A percentile compares a stretch with the other conserved stretches of the same genome.
Conservation (phyloP, 2,797 vertebrate genomes). For the Danionella dracula region DNA sequence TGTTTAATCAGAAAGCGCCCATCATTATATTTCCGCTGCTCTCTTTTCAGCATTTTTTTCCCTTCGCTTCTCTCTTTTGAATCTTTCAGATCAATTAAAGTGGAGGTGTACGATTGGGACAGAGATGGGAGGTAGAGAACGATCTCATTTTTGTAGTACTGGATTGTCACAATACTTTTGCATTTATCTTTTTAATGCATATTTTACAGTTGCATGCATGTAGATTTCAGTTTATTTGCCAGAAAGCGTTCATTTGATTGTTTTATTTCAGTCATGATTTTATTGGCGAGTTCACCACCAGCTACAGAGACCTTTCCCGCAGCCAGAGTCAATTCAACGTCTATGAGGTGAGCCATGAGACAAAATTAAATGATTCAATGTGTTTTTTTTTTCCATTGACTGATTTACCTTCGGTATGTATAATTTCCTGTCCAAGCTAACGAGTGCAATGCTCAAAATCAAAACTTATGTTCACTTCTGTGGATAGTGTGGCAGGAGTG, state of each 20-base stretch:
- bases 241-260: not conserved
- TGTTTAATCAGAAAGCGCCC: slow-evolving; percentile 25
- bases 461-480: too few relatives aligned
- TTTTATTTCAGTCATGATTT: slow-evolving; percentile 82
- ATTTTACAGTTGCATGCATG: too few relatives aligned
- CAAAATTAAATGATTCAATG: too few relatives aligned
- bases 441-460: too few relatives aligned
- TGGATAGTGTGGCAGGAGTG: too few relatives aligned
- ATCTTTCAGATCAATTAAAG: slow-evolving; percentile 39
- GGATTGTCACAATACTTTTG: too few relatives aligned
- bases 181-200: too few relatives aligned
- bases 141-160: too few relatives aligned
- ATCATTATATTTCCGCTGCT: not conserved
- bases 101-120: slow-evolving; percentile 49
- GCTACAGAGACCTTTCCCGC: slow-evolving; percentile 84
- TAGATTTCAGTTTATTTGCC: too few relatives aligned
- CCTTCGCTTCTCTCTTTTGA: not conserved
- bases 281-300: slow-evolving; percentile 91
- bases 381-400: too few relatives aligned
- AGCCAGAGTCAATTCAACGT: slow-evolving; percentile 84
- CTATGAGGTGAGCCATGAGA: slow-evolving; percentile 81
- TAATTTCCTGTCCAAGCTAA: too few relatives aligned
- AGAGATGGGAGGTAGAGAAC: slow-evolving; percentile 44
- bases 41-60: not conserved
- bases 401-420: too few relatives aligned